phyloP scores from a whole-genome alignment of 2,888 invertebrate species.

The Hoplodrina ambigua region DNA sequence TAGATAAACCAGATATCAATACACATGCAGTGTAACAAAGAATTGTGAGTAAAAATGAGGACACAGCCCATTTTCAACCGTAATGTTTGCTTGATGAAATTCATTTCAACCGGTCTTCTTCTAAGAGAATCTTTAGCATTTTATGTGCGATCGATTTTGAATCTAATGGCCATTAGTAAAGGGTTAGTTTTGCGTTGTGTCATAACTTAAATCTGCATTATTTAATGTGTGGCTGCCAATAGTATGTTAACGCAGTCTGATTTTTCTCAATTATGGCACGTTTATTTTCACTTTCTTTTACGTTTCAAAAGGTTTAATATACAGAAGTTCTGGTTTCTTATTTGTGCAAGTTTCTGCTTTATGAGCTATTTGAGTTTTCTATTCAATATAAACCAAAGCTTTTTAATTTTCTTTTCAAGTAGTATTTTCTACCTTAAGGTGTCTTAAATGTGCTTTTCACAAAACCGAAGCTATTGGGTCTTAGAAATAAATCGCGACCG shows the following conservation, averaged over 20 bases:
- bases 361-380: slow-evolving; percentile 11
- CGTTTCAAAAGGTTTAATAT: slow-evolving; percentile 9
- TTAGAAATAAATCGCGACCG: slow-evolving; percentile 42
- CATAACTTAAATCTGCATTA: slow-evolving; percentile 45
- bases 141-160: slow-evolving; percentile 31
- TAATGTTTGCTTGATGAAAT: slow-evolving; percentile 16
- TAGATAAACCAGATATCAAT: slow-evolving; percentile 64
- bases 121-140: slow-evolving; percentile 25
- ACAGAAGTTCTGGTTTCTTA: slow-evolving; percentile 15
- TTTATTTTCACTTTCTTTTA: slow-evolving; percentile 51
- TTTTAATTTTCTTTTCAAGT: not conserved
- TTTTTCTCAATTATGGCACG: slow-evolving; percentile 41
- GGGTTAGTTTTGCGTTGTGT: slow-evolving; percentile 7
- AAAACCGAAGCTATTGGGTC: slow-evolving; percentile 3
- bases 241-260: slow-evolving; percentile 39
- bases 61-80: slow-evolving; percentile 35
- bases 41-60: slow-evolving; percentile 27
- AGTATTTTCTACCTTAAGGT: slow-evolving; percentile 1
- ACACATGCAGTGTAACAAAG: slow-evolving; percentile 49
- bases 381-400: slow-evolving; percentile 10
- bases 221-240: slow-evolving; percentile 47
- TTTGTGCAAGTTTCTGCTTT: not conserved
- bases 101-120: slow-evolving; percentile 17
- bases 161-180: slow-evolving; percentile 3
- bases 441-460: slow-evolving; percentile 14